Conservation (phyloP, 2,888 invertebrate species). For the Drosophila peninsularis region DNA sequence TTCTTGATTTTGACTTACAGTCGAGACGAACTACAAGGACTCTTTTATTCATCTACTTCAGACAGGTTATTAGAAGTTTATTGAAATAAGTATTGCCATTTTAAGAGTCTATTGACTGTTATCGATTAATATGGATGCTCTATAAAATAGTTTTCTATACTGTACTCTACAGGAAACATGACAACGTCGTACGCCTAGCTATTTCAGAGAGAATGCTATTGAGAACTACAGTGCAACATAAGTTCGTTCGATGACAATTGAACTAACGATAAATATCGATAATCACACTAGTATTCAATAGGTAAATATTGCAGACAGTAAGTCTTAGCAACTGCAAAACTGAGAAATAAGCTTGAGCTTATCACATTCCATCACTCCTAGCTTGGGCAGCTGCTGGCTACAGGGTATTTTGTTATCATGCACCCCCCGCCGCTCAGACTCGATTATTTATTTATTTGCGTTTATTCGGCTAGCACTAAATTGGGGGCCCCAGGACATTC, state of each 20-base stretch:
- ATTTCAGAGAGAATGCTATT: background rate
- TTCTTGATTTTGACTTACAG: too few relatives aligned
- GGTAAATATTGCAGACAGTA: too few relatives aligned
- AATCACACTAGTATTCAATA: too few relatives aligned
- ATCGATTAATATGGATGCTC: background rate
- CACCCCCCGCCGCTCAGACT: background rate
- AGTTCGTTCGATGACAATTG: too few relatives aligned
- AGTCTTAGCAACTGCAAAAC: background rate
- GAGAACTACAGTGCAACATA: too few relatives aligned
- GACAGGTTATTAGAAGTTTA: too few relatives aligned
- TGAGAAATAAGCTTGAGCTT: background rate
- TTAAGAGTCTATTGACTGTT: background rate
- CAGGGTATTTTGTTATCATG: background rate
- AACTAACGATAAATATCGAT: too few relatives aligned
- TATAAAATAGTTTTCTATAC: background rate
- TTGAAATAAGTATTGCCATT: background rate
- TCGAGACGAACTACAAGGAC: too few relatives aligned
- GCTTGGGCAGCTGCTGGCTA: background rate
- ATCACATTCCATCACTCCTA: background rate
- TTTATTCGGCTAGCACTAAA: constrained; percentile 63
- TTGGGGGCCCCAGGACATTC: constrained; percentile 62
- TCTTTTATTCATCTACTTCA: too few relatives aligned
- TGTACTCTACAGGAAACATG: background rate
- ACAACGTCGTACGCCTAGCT: too few relatives aligned
- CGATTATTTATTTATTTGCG: constrained; percentile 62